Evolutionary conservation across 37 sponge, comb jelly and placozoan genomes (phyloP), one percentile per base, ranked within the genome.

Genomic region (Sycon ciliatum): DNA sequence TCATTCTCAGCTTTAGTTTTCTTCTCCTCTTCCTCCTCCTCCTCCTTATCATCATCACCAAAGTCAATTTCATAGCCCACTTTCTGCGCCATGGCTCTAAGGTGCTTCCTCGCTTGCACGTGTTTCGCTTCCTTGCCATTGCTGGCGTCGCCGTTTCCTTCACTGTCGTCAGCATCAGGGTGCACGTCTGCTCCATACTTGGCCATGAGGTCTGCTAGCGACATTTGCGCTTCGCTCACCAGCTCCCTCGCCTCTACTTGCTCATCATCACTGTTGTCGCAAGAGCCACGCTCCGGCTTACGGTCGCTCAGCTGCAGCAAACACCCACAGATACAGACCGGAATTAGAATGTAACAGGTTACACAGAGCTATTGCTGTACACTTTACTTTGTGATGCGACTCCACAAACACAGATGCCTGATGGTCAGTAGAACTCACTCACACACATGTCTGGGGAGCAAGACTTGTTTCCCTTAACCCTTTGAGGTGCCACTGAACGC

Each of bases 151-250:
- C 40, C 74, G 11, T 40, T 68, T 20, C 6, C 1, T 1, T 36
- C 36, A 16, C 46, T 42, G 39, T 71, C 81, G 18, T 42, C 68
- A 3, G 54, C 58, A 30, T 46, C 67, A 18, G 23, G 20, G 24
- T 23, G 26, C 27, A 9, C 37, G 66, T 39, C 55, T n/a, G 39
- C 33, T 22, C 40, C 72, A 77, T 84, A 87, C 62, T 75, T 73
- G 11, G 74, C 78, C 38, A 87, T 65, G 18, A 92, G 73, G 1
- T 78, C 71, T 11, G 83, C 70, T 62, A 92, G 65, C 0, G 93
- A 88, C 78, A 84, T 81, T 20, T 79, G 16, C n/a, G 93, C 87
- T 34, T 92, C 93, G 38, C 84, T 72, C 35, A 77, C 38, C 67
- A 92, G 76, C 24, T 68, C 76, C 4, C 32, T 69, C 34, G 69